Conservation (phyloP, 2,888 invertebrate species). For the Campaea margaritaria region DNA sequence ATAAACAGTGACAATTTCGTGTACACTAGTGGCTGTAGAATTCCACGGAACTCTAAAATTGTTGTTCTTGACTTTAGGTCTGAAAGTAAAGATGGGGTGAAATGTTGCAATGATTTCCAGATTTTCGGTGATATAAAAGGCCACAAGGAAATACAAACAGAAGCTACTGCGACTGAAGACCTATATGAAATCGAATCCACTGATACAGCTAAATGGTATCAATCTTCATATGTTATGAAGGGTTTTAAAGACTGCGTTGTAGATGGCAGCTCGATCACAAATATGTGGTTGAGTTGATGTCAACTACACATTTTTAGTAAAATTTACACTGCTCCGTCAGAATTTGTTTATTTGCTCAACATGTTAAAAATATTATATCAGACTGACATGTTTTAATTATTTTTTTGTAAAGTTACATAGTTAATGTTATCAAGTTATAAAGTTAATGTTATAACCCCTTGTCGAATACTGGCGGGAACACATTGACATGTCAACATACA, state of each 20-base stretch:
- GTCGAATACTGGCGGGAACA: too few species aligned
- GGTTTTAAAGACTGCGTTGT: conserved; percentile 85
- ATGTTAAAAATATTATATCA: conserved; percentile 7
- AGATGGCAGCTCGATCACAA: conserved; percentile 82
- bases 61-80: conserved; percentile 70
- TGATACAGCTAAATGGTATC: conserved; percentile 76
- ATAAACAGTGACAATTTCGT: conserved; percentile 69
- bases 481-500: too few species aligned
- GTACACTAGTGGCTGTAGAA: conserved; percentile 64
- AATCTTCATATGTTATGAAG: conserved; percentile 82
- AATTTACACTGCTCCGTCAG: conserved; percentile 49
- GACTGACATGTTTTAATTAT: conserved; percentile 9
- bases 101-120: conserved; percentile 73
- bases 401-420: conserved; percentile 2
- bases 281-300: conserved; percentile 74
- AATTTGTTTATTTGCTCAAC: conserved; percentile 14
- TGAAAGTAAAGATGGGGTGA: conserved; percentile 52
- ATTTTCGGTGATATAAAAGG: conserved; percentile 70
- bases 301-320: conserved; percentile 28
- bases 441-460: too few species aligned
- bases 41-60: conserved; percentile 70
- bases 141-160: conserved; percentile 45
- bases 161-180: conserved; percentile 47
- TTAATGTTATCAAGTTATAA: conserved; percentile 2
- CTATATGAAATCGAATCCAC: conserved; percentile 71